Evolutionary conservation across 64 coral and sea anemone genomes (phyloP), one percentile per base, ranked within the genome.

Genomic region (Hydrozoanthus tunicans): DNA sequence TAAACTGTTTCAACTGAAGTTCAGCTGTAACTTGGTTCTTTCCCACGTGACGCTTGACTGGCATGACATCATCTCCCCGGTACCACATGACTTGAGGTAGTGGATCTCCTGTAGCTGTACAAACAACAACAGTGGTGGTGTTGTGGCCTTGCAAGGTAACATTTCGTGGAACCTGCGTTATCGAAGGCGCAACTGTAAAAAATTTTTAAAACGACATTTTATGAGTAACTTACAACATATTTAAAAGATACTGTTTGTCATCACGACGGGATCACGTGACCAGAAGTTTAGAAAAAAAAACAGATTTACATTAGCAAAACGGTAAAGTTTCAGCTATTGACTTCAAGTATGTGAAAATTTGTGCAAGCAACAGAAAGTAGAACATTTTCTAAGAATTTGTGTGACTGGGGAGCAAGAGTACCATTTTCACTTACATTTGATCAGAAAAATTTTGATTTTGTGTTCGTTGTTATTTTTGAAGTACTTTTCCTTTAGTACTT

Each of bases 31-130:
- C 56, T 80, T 80, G 23, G 23, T 81, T 81, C 6, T 62, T 81
- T 27, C 57, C 59, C 58, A 81, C 59, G 24, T 62, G 25, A 81
- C 59, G 57, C 58, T 32, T 81, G 26, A 23, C 43, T 4, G 79
- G 58, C 43, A 81, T 32, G 6, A 59, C 58, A 9, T 81, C 23
- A 81, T 81, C 58, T 25, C 79, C 79, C 4, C 79, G 23, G n/a
- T 81, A 81, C 79, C 79, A 81, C 57, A 56, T 81, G 79, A 81
- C 25, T 10, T 32, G 79, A 27, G 79, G 79, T 26, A 81, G 58
- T 60, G 79, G 79, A 62, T 63, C 79, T 43, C 79, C 79, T 11
- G 58, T 81, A 5, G n/a, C 79, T 26, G 79, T 81, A 63, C 79
- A 81, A 63, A 20, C 8, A 26, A 60, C 58, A 9, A 14, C 4